phyloP scores from a whole-genome alignment of 2,113 vertebrate species.

The Brienomyrus brachyistius region DNA sequence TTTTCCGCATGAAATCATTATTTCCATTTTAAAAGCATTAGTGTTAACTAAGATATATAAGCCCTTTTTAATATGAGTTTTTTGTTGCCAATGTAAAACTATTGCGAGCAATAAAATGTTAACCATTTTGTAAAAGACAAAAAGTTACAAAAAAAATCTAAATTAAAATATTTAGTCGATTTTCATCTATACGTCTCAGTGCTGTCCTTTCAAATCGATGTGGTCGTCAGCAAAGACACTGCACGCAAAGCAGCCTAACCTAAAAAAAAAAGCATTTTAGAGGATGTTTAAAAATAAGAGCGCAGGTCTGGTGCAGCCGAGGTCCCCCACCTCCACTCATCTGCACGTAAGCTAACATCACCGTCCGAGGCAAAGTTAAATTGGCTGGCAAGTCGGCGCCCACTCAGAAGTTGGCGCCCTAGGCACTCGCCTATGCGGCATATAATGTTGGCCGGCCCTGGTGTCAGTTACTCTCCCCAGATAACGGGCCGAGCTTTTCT shows the following conservation, averaged over 20 bases:
- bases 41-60: background rate
- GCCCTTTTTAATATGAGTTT: background rate
- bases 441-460: background rate
- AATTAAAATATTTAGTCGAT: background rate
- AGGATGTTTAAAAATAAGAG: background rate
- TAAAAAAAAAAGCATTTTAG: background rate
- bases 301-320: background rate
- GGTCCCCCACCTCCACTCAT: background rate
- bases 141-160: background rate
- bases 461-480: background rate
- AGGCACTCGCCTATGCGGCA: background rate
- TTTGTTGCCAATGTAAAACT: background rate
- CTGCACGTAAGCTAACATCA: background rate
- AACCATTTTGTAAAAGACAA: background rate
- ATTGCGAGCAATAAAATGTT: background rate
- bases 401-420: background rate
- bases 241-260: background rate
- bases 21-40: background rate
- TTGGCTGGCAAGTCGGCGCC: background rate
- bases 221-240: background rate
- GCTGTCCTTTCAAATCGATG: background rate
- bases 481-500: background rate
- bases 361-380: background rate
- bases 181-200: background rate
- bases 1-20: background rate